Evolutionary conservation across 2,113 vertebrate genomes (phyloP), one percentile per base, ranked within the genome.

Genomic region (Diglossa brunneiventris): DNA sequence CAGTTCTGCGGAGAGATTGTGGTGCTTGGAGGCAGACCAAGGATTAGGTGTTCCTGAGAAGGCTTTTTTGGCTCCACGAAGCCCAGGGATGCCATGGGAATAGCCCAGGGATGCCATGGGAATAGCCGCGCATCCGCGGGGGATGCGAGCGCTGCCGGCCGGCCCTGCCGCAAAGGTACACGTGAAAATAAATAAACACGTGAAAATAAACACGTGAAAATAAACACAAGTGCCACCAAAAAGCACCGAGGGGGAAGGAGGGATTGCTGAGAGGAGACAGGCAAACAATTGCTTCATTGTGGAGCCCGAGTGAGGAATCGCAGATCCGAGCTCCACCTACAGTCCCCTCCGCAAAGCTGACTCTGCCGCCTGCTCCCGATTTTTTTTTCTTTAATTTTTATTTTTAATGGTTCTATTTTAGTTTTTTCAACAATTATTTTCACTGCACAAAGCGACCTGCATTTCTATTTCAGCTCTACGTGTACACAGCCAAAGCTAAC

Each of bases 241-340:
- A 98, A 89, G 80, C 80, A 92, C 92, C 19, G 67, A 95, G 96
- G 94, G 94, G 96, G 89, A 94, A 96, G 87, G 93, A 97, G 96
- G 94, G 79, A 97, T 69, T 68, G 96, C 97, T 23, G 96, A 97
- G 93, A 42, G 11, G 83, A 92, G 94, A 95, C 41, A 39, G 92
- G 92, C 95, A 95, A 98, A 99, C 98, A 98, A 99, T 99, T 84
- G 97, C 98, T 98, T 97, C 98, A 98, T 98, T 99, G 98, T 98
- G 93, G 97, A 95, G 93, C 74, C 67, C 1, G 52, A 76, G 92
- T 9, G 96, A 96, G 87, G 98, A 99, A 98, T 96, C 52, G 98
- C 97, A 99, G 99, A 98, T 97, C 98, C 97, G 91, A 99, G 99
- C 98, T 96, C 99, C 99, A 99, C 98, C 99, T 99, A 99, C 99